phyloP scores from a whole-genome alignment of 2,113 vertebrate species.

The Dasyornis broadbenti region DNA sequence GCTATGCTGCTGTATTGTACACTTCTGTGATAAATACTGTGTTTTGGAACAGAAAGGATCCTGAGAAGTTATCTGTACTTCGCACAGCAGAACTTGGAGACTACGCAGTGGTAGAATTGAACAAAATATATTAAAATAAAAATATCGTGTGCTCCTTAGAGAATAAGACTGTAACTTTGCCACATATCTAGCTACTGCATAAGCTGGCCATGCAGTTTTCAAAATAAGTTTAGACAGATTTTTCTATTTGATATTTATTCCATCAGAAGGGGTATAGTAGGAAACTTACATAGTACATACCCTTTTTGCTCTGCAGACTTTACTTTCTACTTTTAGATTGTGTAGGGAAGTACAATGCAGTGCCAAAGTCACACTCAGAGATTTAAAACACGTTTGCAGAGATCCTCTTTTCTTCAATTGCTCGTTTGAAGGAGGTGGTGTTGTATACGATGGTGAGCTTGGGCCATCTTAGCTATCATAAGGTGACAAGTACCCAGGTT shows the following conservation, averaged over 20 bases:
- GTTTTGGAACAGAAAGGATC: background rate
- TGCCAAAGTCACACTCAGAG: background rate
- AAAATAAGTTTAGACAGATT: slow-evolving; percentile 60
- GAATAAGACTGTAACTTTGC: slow-evolving; percentile 48
- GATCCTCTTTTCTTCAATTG: background rate
- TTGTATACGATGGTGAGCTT: background rate
- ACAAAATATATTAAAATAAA: slow-evolving; percentile 9
- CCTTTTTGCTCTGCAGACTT: background rate
- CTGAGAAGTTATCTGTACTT: slow-evolving; percentile 25
- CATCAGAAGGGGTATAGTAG: background rate
- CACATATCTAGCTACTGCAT: slow-evolving; percentile 51
- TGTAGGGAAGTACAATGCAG: background rate
- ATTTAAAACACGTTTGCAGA: background rate
- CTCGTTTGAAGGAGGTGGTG: background rate
- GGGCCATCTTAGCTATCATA: background rate
- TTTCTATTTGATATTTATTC: slow-evolving; percentile 18
- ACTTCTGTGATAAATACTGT: slow-evolving; percentile 44
- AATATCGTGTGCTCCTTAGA: slow-evolving; percentile 52
- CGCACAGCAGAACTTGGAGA: slow-evolving; percentile 25
- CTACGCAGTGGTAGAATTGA: slow-evolving; percentile 37
- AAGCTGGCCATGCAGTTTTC: slow-evolving; percentile 63
- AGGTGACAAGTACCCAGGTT: background rate
- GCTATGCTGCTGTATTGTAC: slow-evolving; percentile 38
- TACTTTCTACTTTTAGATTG: background rate
- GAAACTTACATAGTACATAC: background rate